Evolutionary conservation across 2,113 vertebrate species (phyloP).

Genomic region (Gopherus flavomarginatus): DNA sequence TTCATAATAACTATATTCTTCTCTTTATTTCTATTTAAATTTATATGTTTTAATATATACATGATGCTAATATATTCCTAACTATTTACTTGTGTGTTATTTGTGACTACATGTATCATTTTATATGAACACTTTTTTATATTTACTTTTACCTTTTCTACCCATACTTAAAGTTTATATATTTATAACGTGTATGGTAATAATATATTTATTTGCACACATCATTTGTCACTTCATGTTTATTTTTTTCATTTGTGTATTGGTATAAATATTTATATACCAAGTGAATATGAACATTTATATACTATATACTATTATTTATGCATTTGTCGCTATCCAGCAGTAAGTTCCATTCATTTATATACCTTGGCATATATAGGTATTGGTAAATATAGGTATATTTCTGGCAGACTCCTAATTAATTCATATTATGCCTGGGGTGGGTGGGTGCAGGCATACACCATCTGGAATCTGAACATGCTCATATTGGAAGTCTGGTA

Average conservation of each 20-base stretch:
- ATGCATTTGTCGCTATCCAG: neutral
- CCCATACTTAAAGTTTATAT: neutral
- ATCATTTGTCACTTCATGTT: neutral
- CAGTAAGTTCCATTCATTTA: neutral
- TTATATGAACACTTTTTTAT: neutral
- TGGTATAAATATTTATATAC: neutral
- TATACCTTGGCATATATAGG: neutral
- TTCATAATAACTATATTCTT: neutral
- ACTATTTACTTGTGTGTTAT: neutral
- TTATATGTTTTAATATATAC: neutral
- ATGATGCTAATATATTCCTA: neutral
- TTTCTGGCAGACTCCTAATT: neutral
- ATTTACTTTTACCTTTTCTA: neutral
- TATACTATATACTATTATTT: neutral
- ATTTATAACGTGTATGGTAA: neutral
- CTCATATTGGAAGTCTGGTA: neutral
- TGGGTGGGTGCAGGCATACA: neutral
- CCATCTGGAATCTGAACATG: neutral
- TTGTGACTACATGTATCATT: neutral
- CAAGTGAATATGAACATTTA: neutral
- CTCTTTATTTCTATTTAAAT: neutral
- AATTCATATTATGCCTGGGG: neutral
- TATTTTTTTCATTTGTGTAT: neutral
- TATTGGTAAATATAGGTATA: neutral
- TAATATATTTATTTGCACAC: neutral